Evolutionary conservation across 2,888 invertebrate species (phyloP).

Genomic region (Trissolcus japonicus): DNA sequence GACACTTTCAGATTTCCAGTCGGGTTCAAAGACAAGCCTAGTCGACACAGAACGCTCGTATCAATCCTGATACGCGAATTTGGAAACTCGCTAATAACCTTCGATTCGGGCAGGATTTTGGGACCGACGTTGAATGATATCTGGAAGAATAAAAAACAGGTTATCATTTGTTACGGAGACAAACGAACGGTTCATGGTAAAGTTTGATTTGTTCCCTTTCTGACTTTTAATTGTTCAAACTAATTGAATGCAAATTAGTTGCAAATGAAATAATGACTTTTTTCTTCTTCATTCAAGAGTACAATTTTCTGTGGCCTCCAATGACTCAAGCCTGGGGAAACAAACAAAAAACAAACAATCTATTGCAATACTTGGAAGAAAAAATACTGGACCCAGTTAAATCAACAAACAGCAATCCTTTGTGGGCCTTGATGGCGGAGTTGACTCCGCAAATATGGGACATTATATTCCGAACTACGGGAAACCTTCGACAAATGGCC

Average conservation of each 20-base stretch:
- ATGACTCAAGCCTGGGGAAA: slow-evolving; percentile 83
- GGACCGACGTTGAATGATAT: slow-evolving; percentile 78
- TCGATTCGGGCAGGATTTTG: slow-evolving; percentile 73
- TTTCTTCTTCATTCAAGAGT: slow-evolving; percentile 73
- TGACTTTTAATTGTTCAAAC: too few relatives aligned
- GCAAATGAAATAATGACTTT: not conserved
- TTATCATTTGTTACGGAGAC: slow-evolving; percentile 79
- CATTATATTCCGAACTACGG: slow-evolving; percentile 73
- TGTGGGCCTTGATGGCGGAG: slow-evolving; percentile 77
- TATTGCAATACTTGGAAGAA: slow-evolving; percentile 68
- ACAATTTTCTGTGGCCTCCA: slow-evolving; percentile 81
- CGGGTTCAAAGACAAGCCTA: slow-evolving; percentile 78
- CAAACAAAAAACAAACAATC: slow-evolving; percentile 68
- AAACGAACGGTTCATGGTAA: slow-evolving; percentile 77
- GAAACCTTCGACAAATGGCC: slow-evolving; percentile 76
- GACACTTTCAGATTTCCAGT: slow-evolving; percentile 81
- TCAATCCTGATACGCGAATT: slow-evolving; percentile 79
- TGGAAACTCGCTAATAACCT: slow-evolving; percentile 78
- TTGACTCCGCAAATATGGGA: slow-evolving; percentile 77
- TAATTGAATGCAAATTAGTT: too few relatives aligned
- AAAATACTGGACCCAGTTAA: slow-evolving; percentile 68
- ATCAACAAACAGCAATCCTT: slow-evolving; percentile 68
- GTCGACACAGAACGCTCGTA: slow-evolving; percentile 79
- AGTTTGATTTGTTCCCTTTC: not conserved
- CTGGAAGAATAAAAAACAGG: slow-evolving; percentile 77